Percentiles rank a stretch among this genome's conserved stretches.
Conservation (phyloP, 2,888 invertebrate genomes). For the Drosophila affinis region DNA sequence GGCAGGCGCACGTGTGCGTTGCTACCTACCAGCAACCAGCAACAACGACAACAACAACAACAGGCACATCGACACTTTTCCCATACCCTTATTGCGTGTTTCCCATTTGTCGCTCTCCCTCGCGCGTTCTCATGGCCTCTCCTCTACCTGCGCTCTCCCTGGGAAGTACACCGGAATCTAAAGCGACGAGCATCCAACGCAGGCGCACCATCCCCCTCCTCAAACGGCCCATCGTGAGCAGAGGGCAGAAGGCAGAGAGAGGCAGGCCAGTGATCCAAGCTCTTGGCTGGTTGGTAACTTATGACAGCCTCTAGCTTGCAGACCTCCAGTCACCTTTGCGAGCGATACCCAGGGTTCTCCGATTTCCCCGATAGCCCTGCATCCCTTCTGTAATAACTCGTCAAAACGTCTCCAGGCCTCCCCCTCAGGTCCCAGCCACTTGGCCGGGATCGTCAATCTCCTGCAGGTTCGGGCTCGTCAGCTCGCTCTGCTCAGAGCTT, state of each 20-base stretch:
- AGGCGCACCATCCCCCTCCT: conserved; percentile 67
- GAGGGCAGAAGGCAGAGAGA: conserved; percentile 28
- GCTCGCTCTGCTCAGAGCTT: conserved; percentile 32
- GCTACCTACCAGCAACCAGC: conserved; percentile 62
- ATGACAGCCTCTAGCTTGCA: conserved; percentile 61
- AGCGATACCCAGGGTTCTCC: conserved; percentile 24
- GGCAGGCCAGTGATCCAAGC: conserved; percentile 29
- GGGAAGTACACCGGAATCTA: conserved; percentile 12
- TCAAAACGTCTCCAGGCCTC: conserved; percentile 45
- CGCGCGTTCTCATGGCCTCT: conserved; percentile 8
- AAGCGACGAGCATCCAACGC: conserved; percentile 53
- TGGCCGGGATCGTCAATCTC: neutral
- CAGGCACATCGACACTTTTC: conserved; percentile 47
- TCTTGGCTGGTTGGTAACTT: conserved; percentile 61
- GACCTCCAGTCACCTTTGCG: neutral
- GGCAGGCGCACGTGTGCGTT: conserved; percentile 55
- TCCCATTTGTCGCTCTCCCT: conserved; percentile 63
- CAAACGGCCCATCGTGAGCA: conserved; percentile 10
- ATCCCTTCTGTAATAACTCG: conserved; percentile 72
- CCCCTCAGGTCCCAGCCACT: neutral
- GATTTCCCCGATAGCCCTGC: conserved; percentile 41
- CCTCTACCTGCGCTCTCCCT: neutral
- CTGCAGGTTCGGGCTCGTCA: conserved; percentile 56
- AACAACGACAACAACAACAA: conserved; percentile 30
- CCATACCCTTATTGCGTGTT: conserved; percentile 76